A percentile compares a stretch with the other conserved stretches of the same genome.
Conservation (phyloP, 2,888 invertebrate genomes). For the Pseudanteris insignis region DNA sequence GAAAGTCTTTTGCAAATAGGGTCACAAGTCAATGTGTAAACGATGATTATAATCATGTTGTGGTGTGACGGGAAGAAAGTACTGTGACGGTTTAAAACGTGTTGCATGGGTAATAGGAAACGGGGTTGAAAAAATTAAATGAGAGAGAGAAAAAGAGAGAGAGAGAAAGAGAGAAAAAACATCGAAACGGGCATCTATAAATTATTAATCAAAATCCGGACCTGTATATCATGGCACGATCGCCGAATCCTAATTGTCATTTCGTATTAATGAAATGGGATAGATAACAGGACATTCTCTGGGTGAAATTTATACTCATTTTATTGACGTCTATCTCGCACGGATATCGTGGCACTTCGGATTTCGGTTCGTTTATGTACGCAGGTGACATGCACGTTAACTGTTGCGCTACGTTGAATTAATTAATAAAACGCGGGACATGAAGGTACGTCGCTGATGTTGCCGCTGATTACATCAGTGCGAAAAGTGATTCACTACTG, state of each 20-base stretch:
- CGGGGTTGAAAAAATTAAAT: too few species aligned
- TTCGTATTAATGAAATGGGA: constrained; percentile 39
- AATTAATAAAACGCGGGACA: constrained; percentile 36
- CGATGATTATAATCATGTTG: constrained; percentile 22
- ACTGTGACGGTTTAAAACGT: too few species aligned
- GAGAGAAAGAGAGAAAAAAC: background rate
- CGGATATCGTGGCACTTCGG: constrained; percentile 33
- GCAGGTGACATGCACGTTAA: too few species aligned
- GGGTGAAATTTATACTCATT: constrained; percentile 26
- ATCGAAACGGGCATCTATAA: constrained; percentile 14
- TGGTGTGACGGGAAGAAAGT: background rate
- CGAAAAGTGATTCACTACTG: constrained; percentile 42
- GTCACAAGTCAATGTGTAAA: background rate
- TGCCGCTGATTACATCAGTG: constrained; percentile 39
- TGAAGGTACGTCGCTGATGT: constrained; percentile 20
- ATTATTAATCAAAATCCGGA: constrained; percentile 34
- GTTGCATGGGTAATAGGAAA: too few species aligned
- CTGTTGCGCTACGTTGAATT: constrained; percentile 24
- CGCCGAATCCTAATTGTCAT: constrained; percentile 30
- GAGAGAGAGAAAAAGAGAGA: background rate
- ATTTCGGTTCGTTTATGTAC: too few species aligned
- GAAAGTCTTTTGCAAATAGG: background rate
- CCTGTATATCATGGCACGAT: constrained; percentile 13
- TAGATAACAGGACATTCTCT: constrained; percentile 37
- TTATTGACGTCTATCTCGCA: constrained; percentile 29